Evolutionary conservation across 2,113 vertebrate genomes (phyloP), one percentile per base, ranked within the genome.

Genomic region (Pantherophis guttatus): DNA sequence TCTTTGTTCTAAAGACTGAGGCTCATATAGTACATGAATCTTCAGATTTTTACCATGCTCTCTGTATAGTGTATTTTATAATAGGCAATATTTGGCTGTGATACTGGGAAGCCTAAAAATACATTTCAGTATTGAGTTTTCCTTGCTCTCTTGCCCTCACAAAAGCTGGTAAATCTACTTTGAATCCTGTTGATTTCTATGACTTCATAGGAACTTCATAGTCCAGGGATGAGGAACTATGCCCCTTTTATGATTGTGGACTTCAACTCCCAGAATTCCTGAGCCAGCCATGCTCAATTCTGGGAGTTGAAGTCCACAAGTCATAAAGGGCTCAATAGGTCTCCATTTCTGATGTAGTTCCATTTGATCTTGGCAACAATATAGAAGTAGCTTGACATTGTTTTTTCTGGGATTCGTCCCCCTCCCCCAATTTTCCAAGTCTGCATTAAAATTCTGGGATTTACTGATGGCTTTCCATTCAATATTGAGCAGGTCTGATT

Each of bases 1-100:
- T 96, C 96, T 97, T 97, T 97, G 95, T 97, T 97, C 96, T 96
- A 75, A 95, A 94, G 90, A 93, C 96, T 95, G 96, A 96, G 97
- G 95, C 94, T 96, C 95, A 96, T 93, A 92, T 59, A 88, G 94
- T 96, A 97, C 97, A 97, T 97, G 96, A 97, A 96, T 95, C 95
- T 94, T 93, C 93, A 95, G 95, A 96, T 96, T 95, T 97, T 96
- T 97, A 94, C 96, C 95, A 95, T 95, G 92, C 91, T 97, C 95
- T 96, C 96, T 97, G 94, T 94, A 95, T 91, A 95, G 92, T 93
- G 91, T 95, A 87, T 90, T 94, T 96, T 94, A 92, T 90, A 94
- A 94, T 92, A 95, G 93, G 92, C 92, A 95, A 91, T 96, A 92
- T 96, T 96, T 92, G 89, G 89, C 12, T 93, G 91, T 94, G 94